phyloP scores from a whole-genome alignment of 2,113 vertebrate species.

The Tricholaema leucomelas region DNA sequence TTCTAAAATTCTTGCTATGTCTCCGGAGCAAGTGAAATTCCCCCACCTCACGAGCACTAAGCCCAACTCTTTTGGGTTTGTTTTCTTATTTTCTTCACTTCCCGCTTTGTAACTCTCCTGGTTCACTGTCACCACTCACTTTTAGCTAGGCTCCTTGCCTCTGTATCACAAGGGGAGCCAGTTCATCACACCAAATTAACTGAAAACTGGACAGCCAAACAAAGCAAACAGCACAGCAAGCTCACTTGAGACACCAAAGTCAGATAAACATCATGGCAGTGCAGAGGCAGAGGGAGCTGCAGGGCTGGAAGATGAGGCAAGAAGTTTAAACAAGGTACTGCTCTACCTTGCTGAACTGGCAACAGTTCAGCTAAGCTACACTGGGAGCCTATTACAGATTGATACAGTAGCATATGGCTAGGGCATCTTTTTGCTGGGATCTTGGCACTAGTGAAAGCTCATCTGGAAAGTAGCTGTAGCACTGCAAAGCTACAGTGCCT shows the following conservation, averaged over 20 bases:
- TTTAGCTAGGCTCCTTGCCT: not conserved
- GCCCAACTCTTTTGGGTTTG: not conserved
- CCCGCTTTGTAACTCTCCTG: not conserved
- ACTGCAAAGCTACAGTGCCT: not conserved
- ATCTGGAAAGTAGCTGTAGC: not conserved
- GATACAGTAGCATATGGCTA: not conserved
- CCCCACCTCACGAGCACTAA: not conserved
- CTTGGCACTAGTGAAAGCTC: not conserved
- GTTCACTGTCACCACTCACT: not conserved
- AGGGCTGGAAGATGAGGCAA: not conserved
- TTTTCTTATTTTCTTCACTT: not conserved
- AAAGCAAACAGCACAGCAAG: not conserved
- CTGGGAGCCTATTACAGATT: not conserved
- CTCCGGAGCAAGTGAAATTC: not conserved
- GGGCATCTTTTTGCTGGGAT: not conserved
- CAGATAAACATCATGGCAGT: not conserved
- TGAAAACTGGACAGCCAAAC: not conserved
- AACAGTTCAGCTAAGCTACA: not conserved
- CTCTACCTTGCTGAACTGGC: not conserved
- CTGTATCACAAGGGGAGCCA: not conserved
- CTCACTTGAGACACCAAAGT: not conserved
- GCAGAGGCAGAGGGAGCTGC: not conserved
- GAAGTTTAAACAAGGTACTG: not conserved
- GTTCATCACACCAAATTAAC: not conserved
- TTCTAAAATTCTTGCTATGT: not conserved